phyloP scores from a whole-genome alignment of 2,797 vertebrate genomes.

The Pampus argenteus region DNA sequence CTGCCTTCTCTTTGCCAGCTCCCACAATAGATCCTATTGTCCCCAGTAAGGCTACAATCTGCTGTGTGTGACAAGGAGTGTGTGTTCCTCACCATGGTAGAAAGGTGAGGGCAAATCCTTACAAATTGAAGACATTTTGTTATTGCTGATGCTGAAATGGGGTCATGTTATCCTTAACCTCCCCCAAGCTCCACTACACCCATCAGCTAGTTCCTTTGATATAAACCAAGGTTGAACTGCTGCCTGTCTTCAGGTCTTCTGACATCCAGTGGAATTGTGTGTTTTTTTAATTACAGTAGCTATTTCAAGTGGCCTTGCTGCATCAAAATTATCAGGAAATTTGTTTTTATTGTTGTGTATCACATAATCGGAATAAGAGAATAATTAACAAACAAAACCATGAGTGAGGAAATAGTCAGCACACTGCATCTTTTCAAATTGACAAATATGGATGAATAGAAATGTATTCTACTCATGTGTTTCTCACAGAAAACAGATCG shows the following conservation, averaged over 20 bases:
- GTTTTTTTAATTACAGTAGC: background rate
- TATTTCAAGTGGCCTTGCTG: background rate
- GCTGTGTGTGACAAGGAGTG: slow-evolving; percentile 83
- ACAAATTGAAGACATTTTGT: slow-evolving; percentile 75
- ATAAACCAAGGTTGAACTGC: background rate
- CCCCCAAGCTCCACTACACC: slow-evolving; percentile 13
- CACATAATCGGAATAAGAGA: background rate
- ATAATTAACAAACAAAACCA: background rate
- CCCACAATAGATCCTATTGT: slow-evolving; percentile 94
- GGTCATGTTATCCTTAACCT: slow-evolving; percentile 65
- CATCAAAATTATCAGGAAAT: no score
- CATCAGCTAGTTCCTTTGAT: slow-evolving; percentile 27
- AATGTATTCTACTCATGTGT: background rate
- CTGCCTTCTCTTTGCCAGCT: slow-evolving; percentile 90
- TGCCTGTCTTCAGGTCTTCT: background rate
- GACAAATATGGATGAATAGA: background rate
- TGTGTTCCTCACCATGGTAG: slow-evolving; percentile 62
- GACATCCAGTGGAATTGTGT: background rate
- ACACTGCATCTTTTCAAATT: background rate
- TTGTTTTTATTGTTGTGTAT: background rate
- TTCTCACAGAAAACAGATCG: background rate
- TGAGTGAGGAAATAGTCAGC: background rate
- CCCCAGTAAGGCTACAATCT: slow-evolving; percentile 90
- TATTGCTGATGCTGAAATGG: slow-evolving; percentile 69
- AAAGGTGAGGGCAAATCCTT: slow-evolving; percentile 82